Percentiles rank a stretch among this genome's conserved stretches.
These are phyloP conservation scores for Salvelinus fontinalis DNA, from an alignment of 2,113 vertebrate genomes.

Conservation along the genomic window DNA sequence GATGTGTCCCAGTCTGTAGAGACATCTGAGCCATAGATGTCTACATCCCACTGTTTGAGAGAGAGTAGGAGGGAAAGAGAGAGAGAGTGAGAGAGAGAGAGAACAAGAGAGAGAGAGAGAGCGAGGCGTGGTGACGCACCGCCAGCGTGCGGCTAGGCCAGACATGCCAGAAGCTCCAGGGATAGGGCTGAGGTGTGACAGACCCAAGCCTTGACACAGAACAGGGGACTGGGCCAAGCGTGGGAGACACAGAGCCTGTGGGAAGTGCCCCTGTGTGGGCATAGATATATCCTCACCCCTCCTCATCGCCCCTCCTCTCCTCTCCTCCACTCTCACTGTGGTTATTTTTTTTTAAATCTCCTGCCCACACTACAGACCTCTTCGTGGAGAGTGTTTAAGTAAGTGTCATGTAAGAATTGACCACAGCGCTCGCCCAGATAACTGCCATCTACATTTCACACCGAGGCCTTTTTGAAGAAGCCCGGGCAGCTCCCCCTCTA, in stretches of 20 bases:
- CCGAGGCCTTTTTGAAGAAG: constrained; percentile 55
- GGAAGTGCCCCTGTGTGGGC: not conserved
- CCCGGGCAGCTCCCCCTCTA: constrained; percentile 47
- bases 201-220: constrained; percentile 1
- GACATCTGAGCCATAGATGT: not conserved
- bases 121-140: not conserved
- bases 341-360: not conserved
- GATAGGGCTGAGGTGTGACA: not conserved
- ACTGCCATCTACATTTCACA: constrained; percentile 56
- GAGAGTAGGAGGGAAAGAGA: not conserved
- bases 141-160: not conserved
- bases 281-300: not conserved
- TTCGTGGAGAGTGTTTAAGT: constrained; percentile 52
- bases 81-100: not conserved
- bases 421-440: constrained; percentile 44
- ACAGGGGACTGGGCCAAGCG: not conserved
- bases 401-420: constrained; percentile 67
- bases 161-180: not conserved
- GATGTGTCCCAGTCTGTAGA: not conserved
- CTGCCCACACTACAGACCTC: not conserved
- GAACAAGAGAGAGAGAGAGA: not conserved
- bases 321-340: not conserved
- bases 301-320: not conserved
- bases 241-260: not conserved
- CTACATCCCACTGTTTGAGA: not conserved